These are phyloP conservation scores for Barnardius zonarius DNA, from an alignment of 2,113 vertebrate genomes.

Conservation along the genomic window DNA sequence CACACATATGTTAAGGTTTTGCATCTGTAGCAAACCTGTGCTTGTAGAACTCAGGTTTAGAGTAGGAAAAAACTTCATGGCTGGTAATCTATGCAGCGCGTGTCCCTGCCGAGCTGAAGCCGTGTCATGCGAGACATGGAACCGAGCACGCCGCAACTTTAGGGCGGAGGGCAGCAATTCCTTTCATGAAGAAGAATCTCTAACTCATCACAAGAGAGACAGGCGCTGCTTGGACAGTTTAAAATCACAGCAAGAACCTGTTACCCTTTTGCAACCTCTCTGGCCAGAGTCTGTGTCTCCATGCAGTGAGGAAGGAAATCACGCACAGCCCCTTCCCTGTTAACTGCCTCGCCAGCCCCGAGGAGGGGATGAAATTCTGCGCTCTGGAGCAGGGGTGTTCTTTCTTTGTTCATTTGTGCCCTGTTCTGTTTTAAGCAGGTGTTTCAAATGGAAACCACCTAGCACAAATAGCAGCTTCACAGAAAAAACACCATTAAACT, in stretches of 20 bases:
- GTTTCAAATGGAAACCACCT: background rate
- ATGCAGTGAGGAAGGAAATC: background rate
- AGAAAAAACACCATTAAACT: background rate
- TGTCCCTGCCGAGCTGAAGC: background rate
- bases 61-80: background rate
- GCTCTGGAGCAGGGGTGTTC: background rate
- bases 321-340: background rate
- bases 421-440: background rate
- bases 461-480: background rate
- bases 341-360: background rate
- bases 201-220: background rate
- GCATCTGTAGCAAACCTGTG: background rate
- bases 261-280: background rate
- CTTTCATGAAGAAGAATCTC: background rate
- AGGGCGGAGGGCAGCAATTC: background rate
- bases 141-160: background rate
- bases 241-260: constrained; percentile 45
- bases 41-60: background rate
- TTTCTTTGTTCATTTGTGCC: constrained; percentile 23
- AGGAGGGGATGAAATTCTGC: background rate
- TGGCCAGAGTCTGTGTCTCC: background rate
- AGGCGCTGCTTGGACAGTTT: background rate
- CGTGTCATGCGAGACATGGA: background rate
- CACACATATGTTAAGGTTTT: background rate
- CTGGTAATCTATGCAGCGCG: background rate